Base-by-base conservation (phyloP, 2,113 vertebrate genomes). In the Atherinomorus stipes region DNA sequence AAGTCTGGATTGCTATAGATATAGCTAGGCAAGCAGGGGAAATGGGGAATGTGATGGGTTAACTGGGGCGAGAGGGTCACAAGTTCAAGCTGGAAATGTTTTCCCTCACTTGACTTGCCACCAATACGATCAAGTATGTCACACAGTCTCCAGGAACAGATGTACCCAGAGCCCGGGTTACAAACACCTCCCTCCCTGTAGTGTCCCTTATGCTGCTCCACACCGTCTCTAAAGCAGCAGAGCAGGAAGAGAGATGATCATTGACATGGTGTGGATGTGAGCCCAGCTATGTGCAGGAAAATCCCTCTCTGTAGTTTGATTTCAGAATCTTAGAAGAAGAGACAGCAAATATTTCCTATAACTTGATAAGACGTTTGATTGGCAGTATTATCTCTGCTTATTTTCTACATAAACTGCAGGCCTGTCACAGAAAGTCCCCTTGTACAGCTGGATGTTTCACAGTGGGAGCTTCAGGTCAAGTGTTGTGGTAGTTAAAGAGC, bases 21-120 rank as follows among this genome's bases (percentile, higher is more conserved):
- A 50, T 70, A 82, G 57, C 68, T 44, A 21, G 60, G 57, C 26
- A 10, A 42, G 64, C 50, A 45, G 70, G 72, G 40, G 61, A 56
- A 71, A 42, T 11, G 23, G 63, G 56, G 84, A 64, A 70, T 76
- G 59, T 0, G 3, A 73, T 58, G 70, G 82, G 91, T 90, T 85
- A 92, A 87, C 72, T 81, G 77, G 85, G 81, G 77, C 60, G 2
- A 86, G 65, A 69, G 67, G 83, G 87, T 91, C 89, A 90, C 57
- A 80, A 88, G 88, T 85, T 91, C 71, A 90, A 79, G 71, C 81
- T 63, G 74, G 58, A 83, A 88, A 81, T 82, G 83, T 81, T 89
- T 88, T 73, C 74, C 68, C 70, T 58, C 50, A 74, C 71, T 68
- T 74, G 73, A 77, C 71, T 74, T 84, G 72, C 71, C 73, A 67